Evolutionary conservation across 2,797 vertebrate species (phyloP), one percentile per base, ranked within the genome.

Genomic region (Tarsius wallacei): DNA sequence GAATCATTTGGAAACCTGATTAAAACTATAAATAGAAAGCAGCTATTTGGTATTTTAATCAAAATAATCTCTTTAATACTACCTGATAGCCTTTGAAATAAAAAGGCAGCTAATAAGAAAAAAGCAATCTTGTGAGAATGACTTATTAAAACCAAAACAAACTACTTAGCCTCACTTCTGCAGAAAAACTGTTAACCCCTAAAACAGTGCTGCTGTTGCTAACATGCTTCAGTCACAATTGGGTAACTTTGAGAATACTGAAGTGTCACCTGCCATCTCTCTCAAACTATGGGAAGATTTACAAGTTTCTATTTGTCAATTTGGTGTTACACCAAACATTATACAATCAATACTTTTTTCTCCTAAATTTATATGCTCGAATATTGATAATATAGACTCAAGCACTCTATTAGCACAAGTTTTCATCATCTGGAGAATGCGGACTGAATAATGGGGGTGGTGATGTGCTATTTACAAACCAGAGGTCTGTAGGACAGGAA

Each of bases 21-120:
- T 97, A 95, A 95, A 97, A 53, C 15, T 76, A 90, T 61, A 97
- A 97, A 97, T 36, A 94, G 77, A 96, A 95, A 97, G 68, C 84
- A 97, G 24, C 16, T 97, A 74, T 71, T 84, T 49, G 90, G 57
- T 31, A 97, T 87, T 97, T 98, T 98, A 94, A 97, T 97, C 80
- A 97, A 97, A 98, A 83, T 64, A 90, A 86, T 74, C 70, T 68
- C 93, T 96, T 97, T 92, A 90, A 91, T 78, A 74, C 9, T 91
- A 93, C 61, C 68, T 55, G n/a, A 9, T 31, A 97, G 42, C 73
- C 42, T 66, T 36, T 63, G 83, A 83, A 68, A 96, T 33, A 93
- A 96, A 97, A 98, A 94, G 55, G 22, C 13, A 74, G 81, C 33
- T 82, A 96, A 93, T 74, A 91, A 93, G 64, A 97, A 97, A 97